phyloP scores from a whole-genome alignment of 2,113 vertebrate genomes.

The Origma solitaria region DNA sequence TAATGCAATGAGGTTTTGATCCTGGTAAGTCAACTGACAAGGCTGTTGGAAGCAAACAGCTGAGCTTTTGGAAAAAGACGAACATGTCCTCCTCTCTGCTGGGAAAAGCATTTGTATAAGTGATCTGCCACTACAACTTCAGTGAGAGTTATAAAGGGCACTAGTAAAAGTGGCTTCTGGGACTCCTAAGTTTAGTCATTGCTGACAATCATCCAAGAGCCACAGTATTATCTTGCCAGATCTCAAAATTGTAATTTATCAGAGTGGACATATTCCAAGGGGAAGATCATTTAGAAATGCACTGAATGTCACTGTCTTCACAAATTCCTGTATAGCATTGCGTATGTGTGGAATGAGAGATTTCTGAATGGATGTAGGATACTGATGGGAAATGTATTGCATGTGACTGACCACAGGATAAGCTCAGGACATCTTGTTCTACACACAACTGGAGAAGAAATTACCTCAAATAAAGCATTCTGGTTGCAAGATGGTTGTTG shows the following conservation, averaged over 20 bases:
- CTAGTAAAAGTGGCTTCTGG: not conserved
- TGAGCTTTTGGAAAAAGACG: not conserved
- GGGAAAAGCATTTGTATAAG: not conserved
- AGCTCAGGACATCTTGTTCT: not conserved
- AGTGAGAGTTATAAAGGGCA: conserved; percentile 4
- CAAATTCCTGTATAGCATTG: not conserved
- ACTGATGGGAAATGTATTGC: not conserved
- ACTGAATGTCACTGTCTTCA: not conserved
- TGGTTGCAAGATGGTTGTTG: not conserved
- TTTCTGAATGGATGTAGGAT: not conserved
- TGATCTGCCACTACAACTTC: not conserved
- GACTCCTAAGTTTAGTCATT: conserved; percentile 4
- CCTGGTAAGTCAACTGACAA: not conserved
- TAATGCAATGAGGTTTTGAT: not conserved
- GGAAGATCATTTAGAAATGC: not conserved
- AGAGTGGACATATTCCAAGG: not conserved
- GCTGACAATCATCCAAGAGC: not conserved
- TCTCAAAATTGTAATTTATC: not conserved
- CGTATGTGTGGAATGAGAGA: not conserved
- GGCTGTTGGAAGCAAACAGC: not conserved
- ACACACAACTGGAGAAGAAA: not conserved
- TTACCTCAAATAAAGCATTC: not conserved
- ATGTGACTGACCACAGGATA: not conserved
- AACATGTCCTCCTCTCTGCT: not conserved
- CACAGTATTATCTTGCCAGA: not conserved